These are phyloP conservation scores for Xenentodon cancila DNA, from an alignment of 2,797 vertebrate genomes.

Conservation along the genomic window DNA sequence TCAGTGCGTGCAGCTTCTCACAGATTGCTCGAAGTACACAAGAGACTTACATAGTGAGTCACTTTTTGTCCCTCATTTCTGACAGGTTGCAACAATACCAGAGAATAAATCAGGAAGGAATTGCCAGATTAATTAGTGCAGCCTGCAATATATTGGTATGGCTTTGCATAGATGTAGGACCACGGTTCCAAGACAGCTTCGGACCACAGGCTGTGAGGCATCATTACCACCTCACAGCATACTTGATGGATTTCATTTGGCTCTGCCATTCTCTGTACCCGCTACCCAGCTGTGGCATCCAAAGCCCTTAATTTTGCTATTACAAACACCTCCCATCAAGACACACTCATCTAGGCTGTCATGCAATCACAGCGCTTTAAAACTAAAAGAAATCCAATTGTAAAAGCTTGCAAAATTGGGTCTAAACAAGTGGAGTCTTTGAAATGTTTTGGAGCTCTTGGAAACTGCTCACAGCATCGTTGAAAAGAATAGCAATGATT, in stretches of 20 bases:
- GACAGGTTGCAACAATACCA: conserved; percentile 14
- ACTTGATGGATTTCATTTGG: conserved; percentile 52
- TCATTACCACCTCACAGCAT: conserved; percentile 55
- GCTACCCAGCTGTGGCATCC: conserved; percentile 30
- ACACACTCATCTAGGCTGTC: conserved; percentile 52
- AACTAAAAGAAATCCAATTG: conserved; percentile 52
- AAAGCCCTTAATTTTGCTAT: conserved; percentile 58
- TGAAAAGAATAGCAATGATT: conserved; percentile 56
- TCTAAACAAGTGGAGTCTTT: conserved; percentile 12
- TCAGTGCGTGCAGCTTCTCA: conserved; percentile 17
- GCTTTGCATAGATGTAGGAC: conserved; percentile 26
- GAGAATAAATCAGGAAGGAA: conserved; percentile 38
- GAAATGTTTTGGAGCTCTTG: conserved; percentile 21
- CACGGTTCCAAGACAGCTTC: conserved; percentile 29
- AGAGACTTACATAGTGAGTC: conserved; percentile 10
- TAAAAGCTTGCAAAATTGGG: conserved; percentile 35
- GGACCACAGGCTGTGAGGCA: conserved; percentile 36
- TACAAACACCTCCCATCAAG: conserved; percentile 51
- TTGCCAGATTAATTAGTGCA: conserved; percentile 41
- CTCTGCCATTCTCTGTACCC: conserved; percentile 28
- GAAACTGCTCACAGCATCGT: conserved; percentile 20
- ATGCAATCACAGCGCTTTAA: conserved; percentile 52
- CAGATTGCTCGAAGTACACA: conserved; percentile 14
- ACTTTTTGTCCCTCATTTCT: conserved; percentile 16
- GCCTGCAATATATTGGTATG: conserved; percentile 36